phyloP scores from a whole-genome alignment of 2,888 invertebrate genomes.

The Stictocephala bisonia region DNA sequence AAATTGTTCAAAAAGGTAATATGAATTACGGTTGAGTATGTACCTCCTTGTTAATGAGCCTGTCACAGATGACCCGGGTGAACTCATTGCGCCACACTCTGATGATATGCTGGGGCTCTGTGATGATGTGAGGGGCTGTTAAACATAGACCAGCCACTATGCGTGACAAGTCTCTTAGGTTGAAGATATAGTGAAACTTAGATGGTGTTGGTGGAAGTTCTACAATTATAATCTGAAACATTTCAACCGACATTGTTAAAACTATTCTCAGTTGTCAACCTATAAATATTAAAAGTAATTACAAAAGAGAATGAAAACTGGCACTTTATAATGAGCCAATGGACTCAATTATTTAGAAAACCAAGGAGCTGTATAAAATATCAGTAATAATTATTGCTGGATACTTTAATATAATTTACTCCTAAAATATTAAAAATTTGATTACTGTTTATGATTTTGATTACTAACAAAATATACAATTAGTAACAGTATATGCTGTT shows the following conservation, averaged over 20 bases:
- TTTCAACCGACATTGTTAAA: conserved; percentile 36
- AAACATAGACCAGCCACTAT: conserved; percentile 85
- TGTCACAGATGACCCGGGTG: conserved; percentile 86
- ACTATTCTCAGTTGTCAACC: background rate
- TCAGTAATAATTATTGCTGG: too few species aligned
- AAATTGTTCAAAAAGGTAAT: too few species aligned
- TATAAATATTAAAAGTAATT: background rate
- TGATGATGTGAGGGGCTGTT: conserved; percentile 78
- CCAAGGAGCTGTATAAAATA: too few species aligned
- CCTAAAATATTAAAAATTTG: too few species aligned
- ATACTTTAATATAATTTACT: too few species aligned
- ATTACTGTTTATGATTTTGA: too few species aligned
- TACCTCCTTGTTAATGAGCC: conserved; percentile 77
- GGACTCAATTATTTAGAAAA: too few species aligned
- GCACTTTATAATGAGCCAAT: background rate
- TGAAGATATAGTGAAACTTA: conserved; percentile 96
- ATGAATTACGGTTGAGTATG: conserved; percentile 47
- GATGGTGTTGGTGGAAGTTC: conserved; percentile 91
- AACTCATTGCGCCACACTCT: conserved; percentile 95
- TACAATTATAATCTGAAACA: conserved; percentile 74
- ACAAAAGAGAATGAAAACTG: background rate
- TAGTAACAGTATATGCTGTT: too few species aligned
- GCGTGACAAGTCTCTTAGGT: conserved; percentile 89
- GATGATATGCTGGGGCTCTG: conserved; percentile 75
- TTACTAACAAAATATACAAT: too few species aligned